Conservation (phyloP, 1,140 invertebrate genomes). For the Musca domestica region DNA sequence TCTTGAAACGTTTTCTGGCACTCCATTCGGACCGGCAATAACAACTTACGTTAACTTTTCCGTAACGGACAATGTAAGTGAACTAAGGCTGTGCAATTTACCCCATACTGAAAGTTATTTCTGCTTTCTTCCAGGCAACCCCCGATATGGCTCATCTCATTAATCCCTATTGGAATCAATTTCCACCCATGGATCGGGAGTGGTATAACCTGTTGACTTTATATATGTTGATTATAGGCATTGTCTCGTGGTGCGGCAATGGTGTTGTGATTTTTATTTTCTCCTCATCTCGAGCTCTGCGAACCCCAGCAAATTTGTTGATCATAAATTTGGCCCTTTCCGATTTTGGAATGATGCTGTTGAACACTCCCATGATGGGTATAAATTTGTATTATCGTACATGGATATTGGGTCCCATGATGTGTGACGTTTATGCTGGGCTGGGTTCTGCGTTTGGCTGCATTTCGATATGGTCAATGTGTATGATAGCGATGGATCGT, state of each 20-base stretch:
- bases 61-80: no score
- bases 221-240: no score
- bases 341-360: conserved; percentile 82
- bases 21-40: no score
- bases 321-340: conserved; percentile 63
- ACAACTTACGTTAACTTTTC: no score
- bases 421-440: conserved; percentile 79
- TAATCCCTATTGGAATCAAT: conserved; percentile 65
- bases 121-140: conserved; percentile 51
- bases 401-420: conserved; percentile 77
- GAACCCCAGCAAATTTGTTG: conserved; percentile 61
- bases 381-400: conserved; percentile 84
- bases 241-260: conserved; percentile 59
- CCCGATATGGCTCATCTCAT: conserved; percentile 62
- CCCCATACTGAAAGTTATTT: no score
- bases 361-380: conserved; percentile 80
- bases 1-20: no score
- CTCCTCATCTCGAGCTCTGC: conserved; percentile 59
- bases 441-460: conserved; percentile 78
- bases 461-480: conserved; percentile 82
- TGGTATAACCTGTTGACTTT: no score
- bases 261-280: conserved; percentile 65
- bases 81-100: no score
- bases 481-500: conserved; percentile 79
- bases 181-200: conserved; percentile 67